A percentile compares a stretch with the other conserved stretches of the same genome.
Conservation (phyloP, 2,888 invertebrate species). For the Thecocarcelia acutangulata region DNA sequence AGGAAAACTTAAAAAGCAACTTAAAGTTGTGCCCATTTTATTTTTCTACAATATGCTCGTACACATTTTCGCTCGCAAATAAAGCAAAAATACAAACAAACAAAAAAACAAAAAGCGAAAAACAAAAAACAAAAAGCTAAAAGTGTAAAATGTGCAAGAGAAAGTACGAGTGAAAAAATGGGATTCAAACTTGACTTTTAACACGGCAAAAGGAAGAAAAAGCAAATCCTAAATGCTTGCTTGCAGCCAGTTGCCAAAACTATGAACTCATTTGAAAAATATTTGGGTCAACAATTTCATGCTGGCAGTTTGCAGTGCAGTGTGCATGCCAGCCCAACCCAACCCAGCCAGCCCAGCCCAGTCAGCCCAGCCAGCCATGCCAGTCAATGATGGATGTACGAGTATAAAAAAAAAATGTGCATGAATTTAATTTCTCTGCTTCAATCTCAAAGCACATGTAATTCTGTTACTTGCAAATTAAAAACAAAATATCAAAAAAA, state of each 20-base stretch:
- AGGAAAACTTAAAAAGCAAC: slow-evolving; percentile 18
- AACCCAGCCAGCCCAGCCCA: neutral
- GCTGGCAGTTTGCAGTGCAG: slow-evolving; percentile 20
- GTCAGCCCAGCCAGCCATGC: neutral
- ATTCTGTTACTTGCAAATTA: slow-evolving; percentile 26
- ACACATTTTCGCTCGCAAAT: neutral
- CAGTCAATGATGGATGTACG: slow-evolving; percentile 20
- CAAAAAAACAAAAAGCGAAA: too few relatives aligned
- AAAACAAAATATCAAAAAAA: slow-evolving; percentile 10
- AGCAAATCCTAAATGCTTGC: slow-evolving; percentile 35
- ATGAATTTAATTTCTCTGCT: slow-evolving; percentile 24
- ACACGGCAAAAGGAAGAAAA: slow-evolving; percentile 25
- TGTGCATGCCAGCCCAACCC: too few relatives aligned
- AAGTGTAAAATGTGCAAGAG: slow-evolving; percentile 4
- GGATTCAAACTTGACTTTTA: slow-evolving; percentile 55
- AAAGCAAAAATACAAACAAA: too few relatives aligned
- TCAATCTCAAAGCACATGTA: slow-evolving; percentile 4
- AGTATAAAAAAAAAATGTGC: neutral
- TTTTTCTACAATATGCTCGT: slow-evolving; percentile 19
- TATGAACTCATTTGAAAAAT: slow-evolving; percentile 55
- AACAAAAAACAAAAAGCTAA: too few relatives aligned
- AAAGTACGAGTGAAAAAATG: slow-evolving; percentile 29
- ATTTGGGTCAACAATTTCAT: slow-evolving; percentile 62
- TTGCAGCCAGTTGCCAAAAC: slow-evolving; percentile 53
- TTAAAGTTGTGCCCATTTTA: slow-evolving; percentile 32